phyloP scores from a whole-genome alignment of 2,888 invertebrate genomes.

The Plemyria rubiginata region DNA sequence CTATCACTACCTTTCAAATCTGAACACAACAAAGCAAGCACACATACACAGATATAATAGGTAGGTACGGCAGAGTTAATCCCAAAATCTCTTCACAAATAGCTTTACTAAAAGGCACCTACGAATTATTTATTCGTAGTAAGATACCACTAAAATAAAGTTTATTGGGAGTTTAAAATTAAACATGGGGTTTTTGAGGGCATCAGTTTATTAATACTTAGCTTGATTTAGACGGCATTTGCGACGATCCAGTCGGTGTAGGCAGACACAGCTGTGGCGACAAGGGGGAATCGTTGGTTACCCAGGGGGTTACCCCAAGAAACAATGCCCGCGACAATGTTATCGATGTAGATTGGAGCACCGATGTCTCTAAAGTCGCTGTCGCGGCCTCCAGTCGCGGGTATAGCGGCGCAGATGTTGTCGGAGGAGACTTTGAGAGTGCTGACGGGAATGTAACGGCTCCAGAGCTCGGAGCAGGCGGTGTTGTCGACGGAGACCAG shows the following conservation, averaged over 20 bases:
- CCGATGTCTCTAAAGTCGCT: neutral
- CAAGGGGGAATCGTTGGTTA: neutral
- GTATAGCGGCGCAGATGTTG: neutral
- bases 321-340: neutral
- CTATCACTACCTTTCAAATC: too few relatives aligned
- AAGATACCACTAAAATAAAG: too few relatives aligned
- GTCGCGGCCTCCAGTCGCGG: neutral
- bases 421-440: neutral
- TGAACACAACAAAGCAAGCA: too few relatives aligned
- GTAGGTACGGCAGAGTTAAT: too few relatives aligned
- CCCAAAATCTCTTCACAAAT: too few relatives aligned
- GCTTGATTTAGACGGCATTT: neutral
- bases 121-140: too few relatives aligned
- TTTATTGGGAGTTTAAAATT: neutral
- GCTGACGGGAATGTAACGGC: neutral
- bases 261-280: neutral
- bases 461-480: neutral
- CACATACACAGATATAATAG: too few relatives aligned
- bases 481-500: neutral
- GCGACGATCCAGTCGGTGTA: neutral
- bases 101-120: too few relatives aligned
- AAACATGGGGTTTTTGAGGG: neutral
- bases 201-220: neutral
- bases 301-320: neutral
- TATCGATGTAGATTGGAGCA: neutral